Conservation (phyloP, 2,113 vertebrate genomes). For the Ahaetulla prasina region DNA sequence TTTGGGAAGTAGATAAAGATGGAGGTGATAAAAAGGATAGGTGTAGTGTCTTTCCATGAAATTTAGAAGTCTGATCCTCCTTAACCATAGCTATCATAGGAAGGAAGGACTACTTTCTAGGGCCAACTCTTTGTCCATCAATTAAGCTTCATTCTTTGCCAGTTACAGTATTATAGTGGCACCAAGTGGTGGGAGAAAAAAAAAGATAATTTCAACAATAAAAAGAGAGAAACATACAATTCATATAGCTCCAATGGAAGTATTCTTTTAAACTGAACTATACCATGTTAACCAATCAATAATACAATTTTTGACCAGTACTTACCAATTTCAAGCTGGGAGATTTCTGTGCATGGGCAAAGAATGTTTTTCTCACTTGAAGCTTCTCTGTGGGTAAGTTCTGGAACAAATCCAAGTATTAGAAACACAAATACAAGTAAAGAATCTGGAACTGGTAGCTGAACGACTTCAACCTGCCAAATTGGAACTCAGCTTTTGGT, state of each 20-base stretch:
- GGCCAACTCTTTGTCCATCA: not conserved
- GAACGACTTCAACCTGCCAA: not conserved
- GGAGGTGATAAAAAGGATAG: not conserved
- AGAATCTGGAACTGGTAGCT: not conserved
- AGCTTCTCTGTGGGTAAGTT: not conserved
- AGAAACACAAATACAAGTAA: not conserved
- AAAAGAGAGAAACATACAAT: not conserved
- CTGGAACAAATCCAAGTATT: not conserved
- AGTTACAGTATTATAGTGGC: conserved; percentile 7
- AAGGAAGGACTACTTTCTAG: not conserved
- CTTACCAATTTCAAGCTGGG: not conserved
- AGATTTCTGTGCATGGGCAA: not conserved
- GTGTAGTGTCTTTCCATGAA: not conserved
- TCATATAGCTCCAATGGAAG: not conserved
- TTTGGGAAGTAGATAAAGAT: not conserved
- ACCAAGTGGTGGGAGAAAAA: conserved; percentile 3
- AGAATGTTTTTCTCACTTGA: not conserved
- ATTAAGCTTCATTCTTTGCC: not conserved
- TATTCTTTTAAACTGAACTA: not conserved
- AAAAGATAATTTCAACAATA: not conserved
- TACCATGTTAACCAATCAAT: not conserved
- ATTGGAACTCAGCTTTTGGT: not conserved
- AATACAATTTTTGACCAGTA: not conserved
- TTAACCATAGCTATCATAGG: not conserved
- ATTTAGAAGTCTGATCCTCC: not conserved